phyloP scores from a whole-genome alignment of 2,797 vertebrate species.

The Poliocrania exsul region DNA sequence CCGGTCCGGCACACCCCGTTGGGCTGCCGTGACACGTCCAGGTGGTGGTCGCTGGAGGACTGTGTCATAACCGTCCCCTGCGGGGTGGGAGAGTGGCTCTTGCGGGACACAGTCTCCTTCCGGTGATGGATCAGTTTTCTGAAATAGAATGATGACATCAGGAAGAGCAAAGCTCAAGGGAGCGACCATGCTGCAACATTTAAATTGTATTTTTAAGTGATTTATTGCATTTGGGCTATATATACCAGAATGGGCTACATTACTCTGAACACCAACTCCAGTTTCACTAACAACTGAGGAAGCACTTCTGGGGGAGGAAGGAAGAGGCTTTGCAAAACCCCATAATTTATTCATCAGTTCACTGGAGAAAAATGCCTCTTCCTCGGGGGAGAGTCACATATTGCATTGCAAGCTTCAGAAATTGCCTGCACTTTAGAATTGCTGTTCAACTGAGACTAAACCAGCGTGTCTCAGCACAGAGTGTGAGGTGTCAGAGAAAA shows the following conservation, averaged over 20 bases:
- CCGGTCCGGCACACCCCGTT: slow-evolving; percentile 86
- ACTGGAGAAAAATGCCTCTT: slow-evolving; percentile 47
- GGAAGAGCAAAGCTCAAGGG: background rate
- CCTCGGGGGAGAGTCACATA: slow-evolving; percentile 22
- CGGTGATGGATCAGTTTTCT: slow-evolving; percentile 98
- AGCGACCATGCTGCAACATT: background rate
- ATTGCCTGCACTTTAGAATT: slow-evolving; percentile 41
- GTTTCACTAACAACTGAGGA: slow-evolving; percentile 62
- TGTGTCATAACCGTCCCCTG: slow-evolving; percentile 82
- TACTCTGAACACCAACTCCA: background rate
- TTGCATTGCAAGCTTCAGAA: slow-evolving; percentile 31
- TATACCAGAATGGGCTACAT: background rate
- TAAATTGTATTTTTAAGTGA: background rate
- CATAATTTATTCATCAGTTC: slow-evolving; percentile 64
- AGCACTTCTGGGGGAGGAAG: slow-evolving; percentile 56
- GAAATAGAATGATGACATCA: background rate
- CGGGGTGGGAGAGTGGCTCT: slow-evolving; percentile 80
- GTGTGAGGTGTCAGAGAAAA: background rate
- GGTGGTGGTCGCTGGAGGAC: slow-evolving; percentile 89
- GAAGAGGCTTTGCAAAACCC: slow-evolving; percentile 36
- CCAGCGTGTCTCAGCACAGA: background rate
- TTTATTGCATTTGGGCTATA: slow-evolving; percentile 8
- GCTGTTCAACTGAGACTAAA: slow-evolving; percentile 3
- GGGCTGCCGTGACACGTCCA: slow-evolving; percentile 85
- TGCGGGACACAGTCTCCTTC: slow-evolving; percentile 91